phyloP scores from a whole-genome alignment of 1,140 invertebrate species.

The Bombus confusus region DNA sequence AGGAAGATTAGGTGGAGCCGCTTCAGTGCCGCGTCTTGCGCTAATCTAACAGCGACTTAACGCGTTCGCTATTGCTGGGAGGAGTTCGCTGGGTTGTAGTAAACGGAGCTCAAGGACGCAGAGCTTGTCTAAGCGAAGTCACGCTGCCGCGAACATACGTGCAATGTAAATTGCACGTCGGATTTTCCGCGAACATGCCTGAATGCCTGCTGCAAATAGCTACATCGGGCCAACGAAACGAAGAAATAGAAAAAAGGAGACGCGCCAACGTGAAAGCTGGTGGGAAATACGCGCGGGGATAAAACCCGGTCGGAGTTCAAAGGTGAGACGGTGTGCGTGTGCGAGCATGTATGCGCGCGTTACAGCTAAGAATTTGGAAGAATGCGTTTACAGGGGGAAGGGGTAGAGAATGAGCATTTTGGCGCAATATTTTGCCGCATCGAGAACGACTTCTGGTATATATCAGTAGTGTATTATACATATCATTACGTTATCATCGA shows the following conservation, averaged over 20 bases:
- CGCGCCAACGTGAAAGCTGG: not conserved
- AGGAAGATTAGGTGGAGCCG: too few species aligned
- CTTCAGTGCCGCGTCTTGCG: too few species aligned
- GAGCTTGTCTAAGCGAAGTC: too few species aligned
- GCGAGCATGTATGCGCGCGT: not conserved
- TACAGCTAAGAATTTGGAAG: not conserved
- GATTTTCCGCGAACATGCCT: not conserved
- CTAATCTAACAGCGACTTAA: too few species aligned
- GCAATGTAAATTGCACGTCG: too few species aligned
- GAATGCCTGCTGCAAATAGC: not conserved
- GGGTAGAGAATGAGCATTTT: not conserved
- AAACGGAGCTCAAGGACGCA: too few species aligned
- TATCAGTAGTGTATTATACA: too few species aligned
- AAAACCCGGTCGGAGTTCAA: not conserved
- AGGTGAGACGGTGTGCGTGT: not conserved
- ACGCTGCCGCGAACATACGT: too few species aligned
- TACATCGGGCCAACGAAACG: not conserved
- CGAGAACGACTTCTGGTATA: not conserved
- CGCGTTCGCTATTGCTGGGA: too few species aligned
- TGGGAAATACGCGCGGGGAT: not conserved
- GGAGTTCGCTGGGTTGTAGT: too few species aligned
- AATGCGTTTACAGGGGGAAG: not conserved
- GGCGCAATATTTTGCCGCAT: not conserved
- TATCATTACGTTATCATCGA: too few species aligned
- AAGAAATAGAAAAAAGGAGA: not conserved